Evolutionary conservation across 2,888 invertebrate species (phyloP).

Genomic region (Timandra comae): DNA sequence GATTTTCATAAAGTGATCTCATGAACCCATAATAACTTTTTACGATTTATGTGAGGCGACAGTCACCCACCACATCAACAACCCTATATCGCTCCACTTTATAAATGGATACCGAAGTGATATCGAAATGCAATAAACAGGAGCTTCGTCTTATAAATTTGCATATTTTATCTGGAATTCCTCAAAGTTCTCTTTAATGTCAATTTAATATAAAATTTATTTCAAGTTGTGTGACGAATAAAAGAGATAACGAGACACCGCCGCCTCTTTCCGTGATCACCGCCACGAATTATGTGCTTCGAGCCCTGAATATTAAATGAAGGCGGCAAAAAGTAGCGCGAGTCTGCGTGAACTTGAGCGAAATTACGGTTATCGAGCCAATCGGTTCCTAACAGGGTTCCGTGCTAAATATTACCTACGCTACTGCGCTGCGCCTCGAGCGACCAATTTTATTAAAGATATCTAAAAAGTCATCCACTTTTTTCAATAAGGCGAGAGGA

Average conservation of each 20-base stretch:
- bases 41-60: constrained; percentile 6
- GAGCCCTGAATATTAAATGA: constrained; percentile 60
- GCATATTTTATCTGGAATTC: constrained; percentile 32
- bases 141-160: constrained; percentile 27
- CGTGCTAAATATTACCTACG: constrained; percentile 32
- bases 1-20: constrained; percentile 1
- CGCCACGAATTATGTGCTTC: constrained; percentile 59
- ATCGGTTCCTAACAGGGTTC: constrained; percentile 39
- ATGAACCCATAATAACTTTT: constrained; percentile 7
- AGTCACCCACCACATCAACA: constrained; percentile 9
- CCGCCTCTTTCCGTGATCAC: constrained; percentile 54
- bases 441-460: constrained; percentile 38
- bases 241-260: constrained; percentile 55
- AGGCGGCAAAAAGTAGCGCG: constrained; percentile 43
- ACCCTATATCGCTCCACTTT: constrained; percentile 13
- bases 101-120: constrained; percentile 18
- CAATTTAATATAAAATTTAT: constrained; percentile 46
- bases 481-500: constrained; percentile 37
- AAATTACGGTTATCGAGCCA: constrained; percentile 57
- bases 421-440: constrained; percentile 21
- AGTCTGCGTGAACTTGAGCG: constrained; percentile 46
- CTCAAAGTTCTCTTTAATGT: constrained; percentile 39
- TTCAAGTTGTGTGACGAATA: constrained; percentile 51
- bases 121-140: constrained; percentile 32
- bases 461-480: constrained; percentile 34